Conservation (phyloP, 2,113 vertebrate species). For the Phyllostomus hastatus region DNA sequence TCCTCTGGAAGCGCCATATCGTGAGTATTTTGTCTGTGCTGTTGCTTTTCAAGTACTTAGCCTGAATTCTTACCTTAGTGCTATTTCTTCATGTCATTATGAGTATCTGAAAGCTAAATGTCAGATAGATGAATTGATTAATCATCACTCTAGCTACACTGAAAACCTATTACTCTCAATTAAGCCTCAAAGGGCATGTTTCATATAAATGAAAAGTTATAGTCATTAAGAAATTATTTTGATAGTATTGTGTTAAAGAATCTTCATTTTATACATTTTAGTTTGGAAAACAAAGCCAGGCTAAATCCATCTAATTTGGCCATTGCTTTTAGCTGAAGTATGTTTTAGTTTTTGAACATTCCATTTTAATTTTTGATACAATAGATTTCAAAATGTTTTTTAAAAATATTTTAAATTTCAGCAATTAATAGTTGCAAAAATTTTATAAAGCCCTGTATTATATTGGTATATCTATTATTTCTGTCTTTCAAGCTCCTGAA, state of each 20-base stretch:
- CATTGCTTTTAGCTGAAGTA: neutral
- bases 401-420: constrained; percentile 3
- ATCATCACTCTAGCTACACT: neutral
- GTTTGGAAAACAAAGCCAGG: neutral
- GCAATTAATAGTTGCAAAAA: neutral
- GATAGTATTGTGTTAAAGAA: neutral
- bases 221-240: constrained; percentile 18
- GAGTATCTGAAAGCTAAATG: neutral
- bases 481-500: neutral
- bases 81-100: neutral
- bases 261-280: constrained; percentile 22
- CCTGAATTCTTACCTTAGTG: neutral
- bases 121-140: neutral
- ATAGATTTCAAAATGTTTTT: neutral
- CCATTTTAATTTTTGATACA: neutral
- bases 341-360: neutral
- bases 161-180: neutral
- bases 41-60: neutral
- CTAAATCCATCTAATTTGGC: neutral
- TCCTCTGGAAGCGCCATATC: constrained; percentile 55
- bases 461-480: neutral
- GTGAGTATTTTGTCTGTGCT: neutral
- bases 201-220: neutral
- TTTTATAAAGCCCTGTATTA: neutral
- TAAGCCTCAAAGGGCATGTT: neutral